Evolutionary conservation across 2,113 vertebrate genomes (phyloP), one percentile per base, ranked within the genome.

Genomic region (Bettongia penicillata): DNA sequence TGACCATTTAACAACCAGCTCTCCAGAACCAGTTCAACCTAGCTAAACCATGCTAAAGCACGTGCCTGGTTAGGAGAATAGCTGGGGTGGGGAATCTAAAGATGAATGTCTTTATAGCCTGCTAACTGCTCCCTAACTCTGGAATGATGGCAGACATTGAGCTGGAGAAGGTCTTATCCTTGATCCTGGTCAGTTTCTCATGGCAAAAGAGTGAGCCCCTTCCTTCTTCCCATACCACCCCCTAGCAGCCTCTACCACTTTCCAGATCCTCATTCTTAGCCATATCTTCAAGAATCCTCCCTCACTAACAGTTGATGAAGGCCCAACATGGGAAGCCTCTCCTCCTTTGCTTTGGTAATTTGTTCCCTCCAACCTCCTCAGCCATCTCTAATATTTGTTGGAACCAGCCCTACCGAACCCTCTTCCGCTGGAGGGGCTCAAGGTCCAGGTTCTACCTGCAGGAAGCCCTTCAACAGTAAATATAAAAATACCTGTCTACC

Each of bases 71-170:
- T 43, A 84, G 19, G 16, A 2, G 68, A n/a, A 84, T 43, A n/a
- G 16, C 19, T 43, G 1, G 16, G 37, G 19, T 23, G 19, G 7
- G 19, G 16, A 84, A 14, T 0, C 37, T 43, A 43, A 84, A 84
- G 68, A 84, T 84, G n/a, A 2, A 6, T 84, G 4, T 77, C 68
- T 37, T 77, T 19, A n/a, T 97, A 99, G 98, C 95, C 96, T 99
- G 95, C 98, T 98, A 91, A 98, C 99, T 99, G 94, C 98, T 99
- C 90, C 99, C 98, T 0, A 99, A 99, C 97, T 99, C 99, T 1
- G 99, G 99, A 10, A 99, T 99, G 7, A 99, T 99, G 5, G 99
- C 99, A 10, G 99, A 99, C 97, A 99, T 99, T 28, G 99, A 99
- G 94, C 98, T 99, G 3, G 99, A 99, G 96, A 95, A 95, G 94